Evolutionary conservation across 2,888 invertebrate species (phyloP).

Genomic region (Alentia gelatinosa): DNA sequence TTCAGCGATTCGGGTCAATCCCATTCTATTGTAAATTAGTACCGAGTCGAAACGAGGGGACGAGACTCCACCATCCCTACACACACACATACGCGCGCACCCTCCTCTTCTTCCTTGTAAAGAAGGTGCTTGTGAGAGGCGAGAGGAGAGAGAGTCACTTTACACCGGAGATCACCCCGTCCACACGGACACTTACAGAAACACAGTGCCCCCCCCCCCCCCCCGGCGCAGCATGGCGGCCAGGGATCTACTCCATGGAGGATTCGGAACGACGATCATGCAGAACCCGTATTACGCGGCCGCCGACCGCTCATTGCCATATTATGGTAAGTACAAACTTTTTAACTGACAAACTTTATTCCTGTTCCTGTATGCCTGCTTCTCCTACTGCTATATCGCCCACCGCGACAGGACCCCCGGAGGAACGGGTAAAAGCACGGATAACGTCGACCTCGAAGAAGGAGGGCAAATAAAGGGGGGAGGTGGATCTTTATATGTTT

Average conservation of each 20-base stretch:
- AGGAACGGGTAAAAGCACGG: not conserved
- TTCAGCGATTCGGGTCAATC: slow-evolving; percentile 53
- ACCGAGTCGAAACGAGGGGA: slow-evolving; percentile 46
- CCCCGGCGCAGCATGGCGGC: slow-evolving; percentile 28
- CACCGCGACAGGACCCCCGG: not conserved
- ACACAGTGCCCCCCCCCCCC: not conserved
- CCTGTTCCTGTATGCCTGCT: too few species aligned
- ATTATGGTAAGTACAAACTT: slow-evolving; percentile 53
- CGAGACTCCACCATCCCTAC: too few species aligned
- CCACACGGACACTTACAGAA: not conserved
- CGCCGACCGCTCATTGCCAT: slow-evolving; percentile 52
- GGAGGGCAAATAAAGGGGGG: too few species aligned
- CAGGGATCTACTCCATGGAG: slow-evolving; percentile 52
- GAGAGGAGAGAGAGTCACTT: slow-evolving; percentile 24
- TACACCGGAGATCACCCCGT: not conserved
- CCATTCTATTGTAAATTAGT: slow-evolving; percentile 55
- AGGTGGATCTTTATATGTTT: not conserved
- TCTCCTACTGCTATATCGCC: not conserved
- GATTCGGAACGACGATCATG: slow-evolving; percentile 53
- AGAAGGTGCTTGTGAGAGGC: slow-evolving; percentile 9
- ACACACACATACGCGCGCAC: too few species aligned
- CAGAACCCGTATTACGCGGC: slow-evolving; percentile 56
- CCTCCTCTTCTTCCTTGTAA: too few species aligned
- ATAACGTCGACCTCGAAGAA: not conserved
- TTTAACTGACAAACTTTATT: too few species aligned